These are phyloP conservation scores for Kobus ellipsiprymnus DNA, from an alignment of 2,113 vertebrate genomes.

Conservation along the genomic window DNA sequence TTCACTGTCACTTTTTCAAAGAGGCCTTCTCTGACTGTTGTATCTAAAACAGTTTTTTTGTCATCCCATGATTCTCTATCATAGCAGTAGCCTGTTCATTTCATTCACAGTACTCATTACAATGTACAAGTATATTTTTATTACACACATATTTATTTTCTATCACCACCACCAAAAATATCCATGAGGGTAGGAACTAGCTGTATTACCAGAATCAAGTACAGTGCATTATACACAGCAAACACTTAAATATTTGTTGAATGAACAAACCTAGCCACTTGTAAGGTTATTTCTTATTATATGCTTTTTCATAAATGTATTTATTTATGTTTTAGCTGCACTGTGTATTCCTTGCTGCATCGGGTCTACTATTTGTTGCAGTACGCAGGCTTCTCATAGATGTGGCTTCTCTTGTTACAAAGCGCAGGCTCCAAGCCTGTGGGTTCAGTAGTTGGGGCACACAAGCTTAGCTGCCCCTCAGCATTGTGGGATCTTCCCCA, in stretches of 20 bases:
- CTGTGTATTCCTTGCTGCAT: not conserved
- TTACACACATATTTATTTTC: constrained; percentile 17
- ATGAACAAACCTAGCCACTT: not conserved
- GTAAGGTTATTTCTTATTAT: not conserved
- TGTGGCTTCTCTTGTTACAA: not conserved
- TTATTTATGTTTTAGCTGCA: not conserved
- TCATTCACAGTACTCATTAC: not conserved
- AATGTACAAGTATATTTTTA: not conserved
- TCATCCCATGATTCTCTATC: not conserved
- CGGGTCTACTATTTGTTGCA: not conserved
- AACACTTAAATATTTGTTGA: not conserved
- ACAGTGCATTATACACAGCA: not conserved
- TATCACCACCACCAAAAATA: not conserved
- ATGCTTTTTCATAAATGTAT: not conserved
- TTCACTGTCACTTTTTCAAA: constrained; percentile 21
- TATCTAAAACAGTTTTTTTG: not conserved
- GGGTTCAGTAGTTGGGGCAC: not conserved
- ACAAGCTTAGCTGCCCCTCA: not conserved
- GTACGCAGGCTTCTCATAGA: not conserved
- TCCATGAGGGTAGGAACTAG: not conserved
- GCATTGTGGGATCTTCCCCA: not conserved
- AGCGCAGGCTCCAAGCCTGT: not conserved
- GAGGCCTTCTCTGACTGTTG: not conserved
- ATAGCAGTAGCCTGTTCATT: not conserved
- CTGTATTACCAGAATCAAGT: not conserved